A percentile compares a stretch with the other conserved stretches of the same genome.
Conservation (phyloP, 2,113 vertebrate genomes). For the Myotis yumanensis region DNA sequence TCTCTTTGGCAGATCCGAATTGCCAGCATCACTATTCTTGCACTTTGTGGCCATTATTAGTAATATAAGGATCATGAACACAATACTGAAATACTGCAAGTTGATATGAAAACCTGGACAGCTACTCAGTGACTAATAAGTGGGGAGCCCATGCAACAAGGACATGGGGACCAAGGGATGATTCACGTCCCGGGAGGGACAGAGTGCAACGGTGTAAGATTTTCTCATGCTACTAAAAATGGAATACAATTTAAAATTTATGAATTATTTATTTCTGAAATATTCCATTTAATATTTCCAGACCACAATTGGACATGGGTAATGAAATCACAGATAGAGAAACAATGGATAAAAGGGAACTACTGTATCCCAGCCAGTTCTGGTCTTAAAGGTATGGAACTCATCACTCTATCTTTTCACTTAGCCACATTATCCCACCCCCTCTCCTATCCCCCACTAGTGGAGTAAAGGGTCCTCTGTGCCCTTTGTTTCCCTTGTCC, state of each 20-base stretch:
- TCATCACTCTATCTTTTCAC: not conserved
- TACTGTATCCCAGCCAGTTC: not conserved
- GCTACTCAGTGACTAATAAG: not conserved
- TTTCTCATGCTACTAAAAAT: not conserved
- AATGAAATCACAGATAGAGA: not conserved
- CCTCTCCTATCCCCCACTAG: not conserved
- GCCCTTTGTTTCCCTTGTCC: not conserved
- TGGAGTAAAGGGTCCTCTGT: not conserved
- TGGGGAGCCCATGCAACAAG: not conserved
- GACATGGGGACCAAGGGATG: not conserved
- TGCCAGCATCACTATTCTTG: not conserved
- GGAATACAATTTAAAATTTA: not conserved
- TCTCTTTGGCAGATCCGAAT: no score
- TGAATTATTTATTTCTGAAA: not conserved
- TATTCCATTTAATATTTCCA: not conserved
- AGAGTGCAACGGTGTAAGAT: not conserved
- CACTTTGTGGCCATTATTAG: not conserved
- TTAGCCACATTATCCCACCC: not conserved
- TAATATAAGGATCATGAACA: not conserved
- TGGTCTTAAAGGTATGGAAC: not conserved
- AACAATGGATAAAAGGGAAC: not conserved
- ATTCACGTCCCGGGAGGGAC: not conserved
- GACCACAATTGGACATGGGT: no score
- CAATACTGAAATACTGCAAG: not conserved
- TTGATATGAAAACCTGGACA: not conserved